Conservation (phyloP, 2,888 invertebrate species). For the Erebia ligea region DNA sequence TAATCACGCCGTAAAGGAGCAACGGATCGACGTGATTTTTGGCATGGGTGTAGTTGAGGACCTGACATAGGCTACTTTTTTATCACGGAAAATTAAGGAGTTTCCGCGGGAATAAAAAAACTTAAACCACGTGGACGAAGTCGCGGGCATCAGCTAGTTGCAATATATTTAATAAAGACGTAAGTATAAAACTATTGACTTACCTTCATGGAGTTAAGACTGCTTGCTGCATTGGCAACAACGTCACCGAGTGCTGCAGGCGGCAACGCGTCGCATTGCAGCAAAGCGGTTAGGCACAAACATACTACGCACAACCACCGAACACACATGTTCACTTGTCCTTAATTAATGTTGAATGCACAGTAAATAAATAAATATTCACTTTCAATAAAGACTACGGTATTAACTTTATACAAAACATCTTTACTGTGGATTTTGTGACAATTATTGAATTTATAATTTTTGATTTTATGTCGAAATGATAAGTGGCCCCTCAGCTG, state of each 20-base stretch:
- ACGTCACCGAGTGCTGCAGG: slow-evolving; percentile 79
- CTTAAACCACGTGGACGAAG: too few relatives aligned
- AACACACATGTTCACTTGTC: slow-evolving; percentile 50
- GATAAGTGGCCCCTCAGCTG: neutral
- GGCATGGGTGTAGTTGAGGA: too few relatives aligned
- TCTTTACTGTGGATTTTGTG: neutral
- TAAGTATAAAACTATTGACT: slow-evolving; percentile 23
- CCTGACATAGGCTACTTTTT: too few relatives aligned
- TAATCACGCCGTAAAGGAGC: too few relatives aligned
- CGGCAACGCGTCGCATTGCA: slow-evolving; percentile 66
- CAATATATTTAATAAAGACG: too few relatives aligned
- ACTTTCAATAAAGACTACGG: slow-evolving; percentile 15
- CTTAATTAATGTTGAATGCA: slow-evolving; percentile 10
- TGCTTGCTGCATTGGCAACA: slow-evolving; percentile 75
- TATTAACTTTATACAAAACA: slow-evolving; percentile 16
- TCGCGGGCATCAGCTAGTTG: too few relatives aligned
- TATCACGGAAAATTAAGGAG: too few relatives aligned
- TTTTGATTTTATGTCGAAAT: neutral
- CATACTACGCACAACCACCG: slow-evolving; percentile 63
- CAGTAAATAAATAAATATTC: neutral
- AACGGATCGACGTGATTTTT: too few relatives aligned
- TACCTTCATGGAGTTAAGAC: slow-evolving; percentile 81
- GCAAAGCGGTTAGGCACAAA: slow-evolving; percentile 57
- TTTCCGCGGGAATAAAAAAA: too few relatives aligned
- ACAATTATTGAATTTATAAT: neutral